Evolutionary conservation across 2,113 vertebrate species (phyloP).

Genomic region (Pristiophorus japonicus): DNA sequence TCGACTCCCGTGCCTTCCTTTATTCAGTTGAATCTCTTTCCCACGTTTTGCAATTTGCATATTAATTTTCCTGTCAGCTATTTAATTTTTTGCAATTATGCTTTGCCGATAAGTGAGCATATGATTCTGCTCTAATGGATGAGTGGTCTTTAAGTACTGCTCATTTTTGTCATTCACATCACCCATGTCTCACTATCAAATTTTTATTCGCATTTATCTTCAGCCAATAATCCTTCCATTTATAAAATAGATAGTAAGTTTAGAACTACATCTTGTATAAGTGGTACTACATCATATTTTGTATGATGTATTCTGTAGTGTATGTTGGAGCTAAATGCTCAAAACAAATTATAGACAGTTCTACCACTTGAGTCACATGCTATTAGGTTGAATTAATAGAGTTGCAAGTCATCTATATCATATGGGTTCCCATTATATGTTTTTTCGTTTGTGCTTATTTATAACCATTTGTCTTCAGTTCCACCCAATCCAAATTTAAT

Average conservation of each 20-base stretch:
- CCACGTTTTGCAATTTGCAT: not conserved
- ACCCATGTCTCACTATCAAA: slow-evolving; percentile 6
- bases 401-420: not conserved
- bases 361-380: not conserved
- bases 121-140: not conserved
- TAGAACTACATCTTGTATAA: slow-evolving; percentile 3
- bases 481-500: not conserved
- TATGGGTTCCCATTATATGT: not conserved
- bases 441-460: not conserved
- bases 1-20: not conserved
- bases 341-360: not conserved
- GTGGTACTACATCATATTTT: not conserved
- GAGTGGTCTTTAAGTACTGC: not conserved
- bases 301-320: not conserved
- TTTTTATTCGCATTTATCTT: slow-evolving; percentile 28
- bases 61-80: not conserved
- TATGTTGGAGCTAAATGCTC: slow-evolving; percentile 6
- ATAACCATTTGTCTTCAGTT: not conserved
- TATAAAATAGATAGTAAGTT: slow-evolving; percentile 16
- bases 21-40: not conserved
- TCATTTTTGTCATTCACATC: not conserved
- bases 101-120: not conserved
- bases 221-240: not conserved
- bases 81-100: not conserved
- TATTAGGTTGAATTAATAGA: not conserved